Percentiles rank a stretch among this genome's conserved stretches.
Conservation (phyloP, 2,797 vertebrate species). For the Neopelma chrysocephalum region DNA sequence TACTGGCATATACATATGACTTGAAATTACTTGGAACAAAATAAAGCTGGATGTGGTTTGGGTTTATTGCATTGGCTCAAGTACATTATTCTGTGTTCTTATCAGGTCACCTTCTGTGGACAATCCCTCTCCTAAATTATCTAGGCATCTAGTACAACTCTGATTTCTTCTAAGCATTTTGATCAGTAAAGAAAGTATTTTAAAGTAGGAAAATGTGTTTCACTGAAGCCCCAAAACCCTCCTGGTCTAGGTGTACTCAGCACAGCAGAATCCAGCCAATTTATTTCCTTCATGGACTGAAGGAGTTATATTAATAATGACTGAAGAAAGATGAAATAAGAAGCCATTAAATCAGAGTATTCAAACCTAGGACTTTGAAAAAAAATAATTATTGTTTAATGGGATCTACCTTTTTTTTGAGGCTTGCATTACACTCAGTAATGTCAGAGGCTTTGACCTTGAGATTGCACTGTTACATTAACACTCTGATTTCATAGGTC, state of each 20-base stretch:
- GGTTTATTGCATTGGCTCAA: not conserved
- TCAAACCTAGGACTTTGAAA: not conserved
- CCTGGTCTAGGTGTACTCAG: not conserved
- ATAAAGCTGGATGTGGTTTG: not conserved
- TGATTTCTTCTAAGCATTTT: not conserved
- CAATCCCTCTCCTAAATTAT: not conserved
- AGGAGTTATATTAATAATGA: not conserved
- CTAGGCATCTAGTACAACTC: not conserved
- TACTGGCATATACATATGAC: not conserved
- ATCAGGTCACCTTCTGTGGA: not conserved
- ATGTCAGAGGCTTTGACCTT: not conserved
- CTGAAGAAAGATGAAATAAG: not conserved
- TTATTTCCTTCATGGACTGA: not conserved
- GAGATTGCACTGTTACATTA: fast-evolving
- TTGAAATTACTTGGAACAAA: not conserved
- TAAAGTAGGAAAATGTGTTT: not conserved
- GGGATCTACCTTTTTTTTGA: not conserved
- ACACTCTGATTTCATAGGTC: not conserved
- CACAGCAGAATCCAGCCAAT: not conserved
- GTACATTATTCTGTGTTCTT: not conserved
- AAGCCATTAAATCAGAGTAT: not conserved
- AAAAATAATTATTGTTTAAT: not conserved
- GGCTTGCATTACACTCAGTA: not conserved
- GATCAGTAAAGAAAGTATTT: not conserved
- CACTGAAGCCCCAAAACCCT: not conserved